Evolutionary conservation across 2,888 invertebrate species (phyloP), one percentile per base, ranked within the genome.

Genomic region (Erynnis tages): DNA sequence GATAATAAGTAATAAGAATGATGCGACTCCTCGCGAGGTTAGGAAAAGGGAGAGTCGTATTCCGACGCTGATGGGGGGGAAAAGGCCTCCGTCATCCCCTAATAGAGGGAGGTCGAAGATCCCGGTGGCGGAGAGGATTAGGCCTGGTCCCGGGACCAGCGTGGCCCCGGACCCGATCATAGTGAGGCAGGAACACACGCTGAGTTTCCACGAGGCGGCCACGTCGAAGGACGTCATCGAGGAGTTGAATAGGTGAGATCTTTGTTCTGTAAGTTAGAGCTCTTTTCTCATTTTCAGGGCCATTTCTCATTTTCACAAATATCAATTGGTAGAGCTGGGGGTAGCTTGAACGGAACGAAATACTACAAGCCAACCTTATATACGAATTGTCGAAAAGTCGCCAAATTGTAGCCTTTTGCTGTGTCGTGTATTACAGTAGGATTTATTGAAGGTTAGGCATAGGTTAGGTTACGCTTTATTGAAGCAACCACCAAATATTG

Each of bases 201-300:
- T 93, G 54, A 93, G 93, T 79, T 94, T 94, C 69, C 94, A 93
- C 65, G 94, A 94, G 69, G 91, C 93, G 56, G 93, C 94, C 8
- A 93, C 94, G 27, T 94, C 94, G 34, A 94, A 94, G 70, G 94
- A 94, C 71, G 93, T 94, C 47, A 94, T 94, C 62, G 94, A 94
- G 65, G 94, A 94, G 69, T 83, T 94, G 11, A 94, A 94, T 72
- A 90, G 90, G 90, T 87, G 54, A 68, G 65, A 48, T 43, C 6
- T 35, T 27, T 17, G n/a, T 41, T 23, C n/a, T n/a, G n/a, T n/a
- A n/a, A n/a, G n/a, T n/a, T n/a, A n/a, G n/a, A n/a, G n/a, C n/a
- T n/a, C n/a, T n/a, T n/a, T n/a, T n/a, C n/a, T n/a, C n/a, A n/a
- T n/a, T n/a, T n/a, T n/a, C n/a, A n/a, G n/a, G n/a, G n/a, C n/a